Conservation (phyloP, 2,888 invertebrate species). For the Microctonus brassicae region DNA sequence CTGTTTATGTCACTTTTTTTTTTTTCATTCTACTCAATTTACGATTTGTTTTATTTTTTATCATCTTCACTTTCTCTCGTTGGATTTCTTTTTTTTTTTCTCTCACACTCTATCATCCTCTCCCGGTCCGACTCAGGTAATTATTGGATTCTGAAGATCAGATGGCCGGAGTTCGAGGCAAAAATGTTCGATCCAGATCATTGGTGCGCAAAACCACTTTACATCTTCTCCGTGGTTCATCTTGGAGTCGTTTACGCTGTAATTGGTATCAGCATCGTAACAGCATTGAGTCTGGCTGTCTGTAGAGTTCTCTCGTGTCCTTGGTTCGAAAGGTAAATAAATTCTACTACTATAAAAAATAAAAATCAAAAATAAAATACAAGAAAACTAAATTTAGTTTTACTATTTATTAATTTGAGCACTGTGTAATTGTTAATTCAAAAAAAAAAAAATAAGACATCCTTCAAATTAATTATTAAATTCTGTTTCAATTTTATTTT, state of each 20-base stretch:
- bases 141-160: slow-evolving; percentile 83
- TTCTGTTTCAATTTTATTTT: neutral
- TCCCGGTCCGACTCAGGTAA: slow-evolving; percentile 68
- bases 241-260: slow-evolving; percentile 79
- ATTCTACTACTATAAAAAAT: neutral
- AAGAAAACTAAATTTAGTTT: neutral
- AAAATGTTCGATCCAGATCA: slow-evolving; percentile 82
- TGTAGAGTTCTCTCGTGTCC: slow-evolving; percentile 82
- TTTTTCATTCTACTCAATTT: too few relatives aligned
- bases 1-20: too few relatives aligned
- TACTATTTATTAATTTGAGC: neutral
- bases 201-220: slow-evolving; percentile 85
- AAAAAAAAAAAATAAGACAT: neutral
- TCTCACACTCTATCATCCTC: slow-evolving; percentile 24
- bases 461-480: neutral
- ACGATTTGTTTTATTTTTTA: neutral
- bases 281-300: slow-evolving; percentile 75
- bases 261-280: slow-evolving; percentile 72
- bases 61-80: neutral
- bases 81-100: neutral
- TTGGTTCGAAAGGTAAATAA: slow-evolving; percentile 72
- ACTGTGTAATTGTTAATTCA: too few relatives aligned
- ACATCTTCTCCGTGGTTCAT: slow-evolving; percentile 82
- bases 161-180: slow-evolving; percentile 82
- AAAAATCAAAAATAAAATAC: neutral